Conservation (phyloP, 2,888 invertebrate genomes). For the Ormyrus thymus region DNA sequence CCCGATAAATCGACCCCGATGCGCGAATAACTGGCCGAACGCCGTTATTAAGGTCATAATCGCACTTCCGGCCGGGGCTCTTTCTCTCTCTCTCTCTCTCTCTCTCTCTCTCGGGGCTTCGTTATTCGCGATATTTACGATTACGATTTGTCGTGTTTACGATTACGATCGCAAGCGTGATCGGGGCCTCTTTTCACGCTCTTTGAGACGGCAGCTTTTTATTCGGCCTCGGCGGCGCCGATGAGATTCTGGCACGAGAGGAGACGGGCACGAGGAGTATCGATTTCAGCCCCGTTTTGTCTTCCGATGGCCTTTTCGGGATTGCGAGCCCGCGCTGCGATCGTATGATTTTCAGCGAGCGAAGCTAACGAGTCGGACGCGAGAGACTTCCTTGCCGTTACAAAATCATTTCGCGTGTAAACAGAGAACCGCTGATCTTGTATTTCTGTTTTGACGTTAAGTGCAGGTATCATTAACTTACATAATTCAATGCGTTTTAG, state of each 20-base stretch:
- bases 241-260: too few relatives aligned
- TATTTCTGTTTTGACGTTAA: too few relatives aligned
- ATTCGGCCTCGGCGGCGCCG: too few relatives aligned
- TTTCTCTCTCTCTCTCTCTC: too few relatives aligned
- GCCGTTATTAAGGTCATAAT: constrained; percentile 44
- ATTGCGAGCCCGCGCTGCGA: too few relatives aligned
- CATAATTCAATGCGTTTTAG: background rate
- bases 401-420: too few relatives aligned
- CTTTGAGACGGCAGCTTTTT: too few relatives aligned
- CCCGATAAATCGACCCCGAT: constrained; percentile 21
- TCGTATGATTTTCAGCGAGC: too few relatives aligned
- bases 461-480: constrained; percentile 8
- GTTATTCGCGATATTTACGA: constrained; percentile 41
- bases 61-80: constrained; percentile 31
- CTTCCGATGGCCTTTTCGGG: background rate
- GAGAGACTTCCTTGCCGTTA: too few relatives aligned
- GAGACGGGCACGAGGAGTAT: background rate
- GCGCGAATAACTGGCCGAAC: constrained; percentile 19
- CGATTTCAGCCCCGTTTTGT: background rate
- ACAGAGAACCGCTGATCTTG: too few relatives aligned
- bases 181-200: background rate
- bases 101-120: constrained; percentile 6
- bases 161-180: constrained; percentile 18
- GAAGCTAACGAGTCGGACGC: too few relatives aligned
- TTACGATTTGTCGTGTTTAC: constrained; percentile 31